Base-by-base conservation (phyloP, 2,888 invertebrate genomes). In the Agrotis segetum region DNA sequence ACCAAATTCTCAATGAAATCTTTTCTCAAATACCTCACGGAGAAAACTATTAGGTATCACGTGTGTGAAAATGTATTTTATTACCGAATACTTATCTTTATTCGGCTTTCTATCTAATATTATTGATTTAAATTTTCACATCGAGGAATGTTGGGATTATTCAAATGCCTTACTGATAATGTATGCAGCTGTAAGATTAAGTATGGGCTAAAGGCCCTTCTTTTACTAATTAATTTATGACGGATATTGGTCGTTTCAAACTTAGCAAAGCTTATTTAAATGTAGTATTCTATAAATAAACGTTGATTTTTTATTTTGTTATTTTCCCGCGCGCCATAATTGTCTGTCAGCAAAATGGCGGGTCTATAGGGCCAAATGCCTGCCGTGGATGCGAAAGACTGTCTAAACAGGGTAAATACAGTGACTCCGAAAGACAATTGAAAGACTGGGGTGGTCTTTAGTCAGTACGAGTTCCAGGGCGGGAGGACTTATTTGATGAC, bases 131-230 rank as follows among this genome's bases (percentile, higher is more conserved):
- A 24, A 59, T 60, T 71, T 72, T 75, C 53, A 67, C 71, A 46
- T 64, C 49, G 40, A 60, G 69, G 62, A 75, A 74, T 68, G 65
- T 73, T 61, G n/a, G 53, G 68, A 69, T 78, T 74, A 85, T 79
- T 62, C 29, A 74, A 81, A 82, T 29, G 55, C 17, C n/a, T 56
- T 46, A 40, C 2, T 9, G 60, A 58, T 53, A 21, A 59, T 67
- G 62, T 74, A 52, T 56, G 46, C 40, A 61, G n/a, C 34, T 53
- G 46, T 67, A 56, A 70, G 17, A 53, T 60, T 59, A 29, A 34
- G n/a, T n/a, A 21, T 13, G 19, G 24, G 3, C 4, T 24, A 17
- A 17, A 16, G 62, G 58, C 47, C n/a, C 58, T 77, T 64, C 17
- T 53, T 34, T 53, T 34, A 58, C 13, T 47, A 13, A 21, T 61